Conservation (phyloP, 2,888 invertebrate species). For the Trissonchulus sp. region DNA sequence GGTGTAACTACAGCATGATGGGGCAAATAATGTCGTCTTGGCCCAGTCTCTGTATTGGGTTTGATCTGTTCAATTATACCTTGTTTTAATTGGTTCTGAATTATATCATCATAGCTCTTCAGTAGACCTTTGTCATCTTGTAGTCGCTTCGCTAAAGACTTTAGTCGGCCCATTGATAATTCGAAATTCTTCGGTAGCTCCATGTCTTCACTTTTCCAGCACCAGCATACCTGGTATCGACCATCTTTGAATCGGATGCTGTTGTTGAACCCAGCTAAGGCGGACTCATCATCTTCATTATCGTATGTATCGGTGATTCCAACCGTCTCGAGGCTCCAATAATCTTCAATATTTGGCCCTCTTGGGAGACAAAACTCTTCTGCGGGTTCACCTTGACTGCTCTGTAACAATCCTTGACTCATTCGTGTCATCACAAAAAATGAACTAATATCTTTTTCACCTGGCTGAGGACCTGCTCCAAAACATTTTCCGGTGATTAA, state of each 20-base stretch:
- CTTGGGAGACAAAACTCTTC: too few relatives aligned
- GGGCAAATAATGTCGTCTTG: constrained; percentile 35
- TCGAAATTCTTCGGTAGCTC: constrained; percentile 18
- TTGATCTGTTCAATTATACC: constrained; percentile 31
- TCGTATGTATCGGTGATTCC: constrained; percentile 12
- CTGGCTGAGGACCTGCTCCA: too few relatives aligned
- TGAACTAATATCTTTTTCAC: too few relatives aligned
- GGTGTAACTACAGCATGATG: constrained; percentile 36
- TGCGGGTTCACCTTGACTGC: too few relatives aligned
- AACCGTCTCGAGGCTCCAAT: constrained; percentile 23
- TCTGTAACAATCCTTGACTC: too few relatives aligned
- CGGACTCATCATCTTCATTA: constrained; percentile 13
- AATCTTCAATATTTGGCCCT: constrained; percentile 4
- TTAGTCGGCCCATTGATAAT: constrained; percentile 25
- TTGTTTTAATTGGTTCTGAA: constrained; percentile 27
- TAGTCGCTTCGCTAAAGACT: constrained; percentile 8
- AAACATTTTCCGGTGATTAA: constrained; percentile 10
- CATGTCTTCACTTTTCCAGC: neutral
- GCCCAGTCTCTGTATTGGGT: neutral
- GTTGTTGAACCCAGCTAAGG: constrained; percentile 9
- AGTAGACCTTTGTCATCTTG: constrained; percentile 16
- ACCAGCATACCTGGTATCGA: constrained; percentile 24
- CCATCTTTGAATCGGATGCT: constrained; percentile 11
- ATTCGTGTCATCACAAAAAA: too few relatives aligned
- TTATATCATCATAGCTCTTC: constrained; percentile 27